Base-by-base conservation (phyloP, 2,797 vertebrate species). In the Epinephelus malabaricus region DNA sequence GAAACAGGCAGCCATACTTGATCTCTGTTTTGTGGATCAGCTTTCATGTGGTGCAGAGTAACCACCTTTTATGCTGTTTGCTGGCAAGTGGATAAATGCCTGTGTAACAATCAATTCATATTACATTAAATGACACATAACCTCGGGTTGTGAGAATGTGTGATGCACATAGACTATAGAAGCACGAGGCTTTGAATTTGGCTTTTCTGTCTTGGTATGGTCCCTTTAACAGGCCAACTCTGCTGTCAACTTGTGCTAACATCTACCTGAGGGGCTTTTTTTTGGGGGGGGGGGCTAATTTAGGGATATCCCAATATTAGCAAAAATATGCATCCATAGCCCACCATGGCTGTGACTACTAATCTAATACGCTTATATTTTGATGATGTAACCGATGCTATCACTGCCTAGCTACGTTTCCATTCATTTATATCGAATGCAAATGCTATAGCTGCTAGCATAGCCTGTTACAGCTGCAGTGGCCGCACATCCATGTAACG, bases 401-500 rank as follows among this genome's bases (percentile, higher is more conserved):
- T n/a, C 15, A 40, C 43, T 61, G 11, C 40, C 14, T 18, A n/a
- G 56, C 43, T 27, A 8, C 23, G 21, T 15, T 12, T 43, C 6
- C 75, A 81, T 79, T 76, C 23, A 78, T 82, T 83, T 51, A 0
- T 8, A 74, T 50, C 0, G 61, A 40, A 81, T 23, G 59, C 15
- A 68, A 30, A 61, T 9, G 73, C 69, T 73, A 1, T 13, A 73
- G 64, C 72, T 69, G 87, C 76, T 78, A 80, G 86, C 78, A 61
- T 19, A 81, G 88, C 77, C 61, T 45, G 72, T 47, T 64, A 30
- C 83, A 92, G 82, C 89, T 92, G 91, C 92, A 90, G 90, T 76
- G 88, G 79, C 73, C 67, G 80, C 61, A 78, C 83, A 84, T 76
- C 79, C 84, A 60, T 63, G 73, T 50, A 34, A 34, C 34, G 34